Base-by-base conservation (phyloP, 2,888 invertebrate genomes). In the Aethes cnicana region DNA sequence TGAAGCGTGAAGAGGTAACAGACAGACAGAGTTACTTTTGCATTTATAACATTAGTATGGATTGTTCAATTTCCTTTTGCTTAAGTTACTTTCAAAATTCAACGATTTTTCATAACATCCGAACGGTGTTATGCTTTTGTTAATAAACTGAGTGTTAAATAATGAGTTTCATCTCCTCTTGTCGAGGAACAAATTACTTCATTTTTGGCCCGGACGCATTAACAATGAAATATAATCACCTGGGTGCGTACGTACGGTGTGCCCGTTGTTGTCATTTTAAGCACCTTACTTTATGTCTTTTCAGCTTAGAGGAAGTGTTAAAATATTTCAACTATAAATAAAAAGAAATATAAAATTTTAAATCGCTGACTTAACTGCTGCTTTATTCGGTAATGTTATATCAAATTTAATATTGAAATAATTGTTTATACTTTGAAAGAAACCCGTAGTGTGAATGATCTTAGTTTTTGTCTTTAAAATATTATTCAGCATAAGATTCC, bases 101-200 rank as follows among this genome's bases (percentile, higher is more conserved):
- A n/a, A 32, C 23, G 25, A 44, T 50, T 44, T 49, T 42, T 47
- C 32, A 44, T n/a, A 20, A 14, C 37, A 18, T 16, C 30, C 56
- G 49, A 39, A n/a, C 7, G 39, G 25, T 36, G 28, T 54, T 54
- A 47, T 58, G 53, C 54, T 61, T 56, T 59, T 56, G 66, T 68
- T 78, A 84, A 81, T 83, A 82, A 81, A 81, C 71, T 69, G 69
- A 69, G 69, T 64, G 76, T 69, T 81, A 78, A 84, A 77, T 82
- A 84, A 85, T 84, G 84, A 75, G 80, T 82, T 85, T 83, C 85
- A 85, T 87, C 84, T 86, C 84, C 84, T 76, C 72, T 73, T 80
- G 77, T 77, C 79, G 74, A 68, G 69, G 55, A 84, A 87, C 81
- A 83, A 85, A 86, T 86, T 84, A 77, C 84, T 84, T 83, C 74